Evolutionary conservation across 2,888 invertebrate genomes (phyloP), one percentile per base, ranked within the genome.

Genomic region (Xanthia togata): DNA sequence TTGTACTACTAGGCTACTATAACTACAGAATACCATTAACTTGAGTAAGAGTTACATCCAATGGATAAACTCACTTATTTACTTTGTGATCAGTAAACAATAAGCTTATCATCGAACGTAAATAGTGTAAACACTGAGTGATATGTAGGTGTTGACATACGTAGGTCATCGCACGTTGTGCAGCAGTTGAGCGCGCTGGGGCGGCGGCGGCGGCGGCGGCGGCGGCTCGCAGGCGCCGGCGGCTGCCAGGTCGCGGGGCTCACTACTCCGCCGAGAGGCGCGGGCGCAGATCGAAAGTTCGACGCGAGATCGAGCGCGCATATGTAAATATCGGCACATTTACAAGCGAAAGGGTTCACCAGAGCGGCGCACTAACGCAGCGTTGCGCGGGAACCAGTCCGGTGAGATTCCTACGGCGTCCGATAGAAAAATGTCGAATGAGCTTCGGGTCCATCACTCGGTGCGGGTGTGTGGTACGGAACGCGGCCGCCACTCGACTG

Each of bases 391-490:
- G 97, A 97, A 97, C 97, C 97, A 97, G 97, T 97, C 97, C 97
- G 97, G 97, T 96, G 95, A 97, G 97, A 97, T 97, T 97, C 97
- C 97, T 97, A 97, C 96, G 96, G 96, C 96, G 97, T 96, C 96
- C 96, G 96, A 96, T 96, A 96, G 97, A 97, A 97, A 97, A 97
- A 97, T 97, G 96, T 97, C 96, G 97, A 95, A 94, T 92, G 90
- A 94, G 93, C 93, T 93, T 94, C 91, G 91, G 93, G 93, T 93
- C 92, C 94, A 95, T 95, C 95, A 94, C 94, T 94, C 91, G 93
- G 82, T 92, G 90, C 95, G 94, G 92, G 91, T 94, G 96, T 96
- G 94, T 94, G 94, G 90, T 93, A 90, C 95, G 96, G 93, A 92
- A 94, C 96, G 93, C 96, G 95, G 95, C 91, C 93, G 93, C 93